These are phyloP conservation scores for Cerastis leucographa DNA, from an alignment of 2,888 invertebrate genomes.

Conservation along the genomic window DNA sequence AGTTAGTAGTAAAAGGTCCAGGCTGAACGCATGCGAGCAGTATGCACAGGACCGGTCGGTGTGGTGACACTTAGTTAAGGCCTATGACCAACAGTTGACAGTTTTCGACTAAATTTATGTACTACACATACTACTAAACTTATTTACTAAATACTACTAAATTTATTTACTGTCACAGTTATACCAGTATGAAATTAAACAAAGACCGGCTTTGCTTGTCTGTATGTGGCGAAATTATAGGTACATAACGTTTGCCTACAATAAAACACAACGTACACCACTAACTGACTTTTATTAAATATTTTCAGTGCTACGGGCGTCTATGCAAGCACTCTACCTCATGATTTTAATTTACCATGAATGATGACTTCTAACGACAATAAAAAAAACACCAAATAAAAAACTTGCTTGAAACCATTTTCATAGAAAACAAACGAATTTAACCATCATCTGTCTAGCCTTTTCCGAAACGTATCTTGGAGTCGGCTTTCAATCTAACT, in stretches of 20 bases:
- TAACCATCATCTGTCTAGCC: no score
- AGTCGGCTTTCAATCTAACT: no score
- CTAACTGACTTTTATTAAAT: neutral
- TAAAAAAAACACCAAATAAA: neutral
- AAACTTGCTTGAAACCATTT: neutral
- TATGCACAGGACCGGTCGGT: neutral
- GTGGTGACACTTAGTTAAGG: neutral
- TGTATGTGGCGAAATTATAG: neutral
- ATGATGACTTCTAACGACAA: neutral
- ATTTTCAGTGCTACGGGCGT: slow-evolving; percentile 44
- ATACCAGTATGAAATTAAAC: neutral
- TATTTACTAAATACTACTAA: neutral
- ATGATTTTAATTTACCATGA: slow-evolving; percentile 16
- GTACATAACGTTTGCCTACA: neutral
- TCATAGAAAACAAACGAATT: neutral
- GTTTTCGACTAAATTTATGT: neutral
- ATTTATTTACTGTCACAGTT: neutral
- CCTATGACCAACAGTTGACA: neutral
- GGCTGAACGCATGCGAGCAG: neutral
- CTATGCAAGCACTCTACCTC: slow-evolving; percentile 6
- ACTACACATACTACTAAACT: neutral
- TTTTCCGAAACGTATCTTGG: no score
- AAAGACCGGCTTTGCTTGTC: neutral
- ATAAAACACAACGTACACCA: neutral
- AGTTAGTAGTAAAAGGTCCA: neutral